phyloP scores from a whole-genome alignment of 2,797 vertebrate genomes.

The Galago senegalensis region DNA sequence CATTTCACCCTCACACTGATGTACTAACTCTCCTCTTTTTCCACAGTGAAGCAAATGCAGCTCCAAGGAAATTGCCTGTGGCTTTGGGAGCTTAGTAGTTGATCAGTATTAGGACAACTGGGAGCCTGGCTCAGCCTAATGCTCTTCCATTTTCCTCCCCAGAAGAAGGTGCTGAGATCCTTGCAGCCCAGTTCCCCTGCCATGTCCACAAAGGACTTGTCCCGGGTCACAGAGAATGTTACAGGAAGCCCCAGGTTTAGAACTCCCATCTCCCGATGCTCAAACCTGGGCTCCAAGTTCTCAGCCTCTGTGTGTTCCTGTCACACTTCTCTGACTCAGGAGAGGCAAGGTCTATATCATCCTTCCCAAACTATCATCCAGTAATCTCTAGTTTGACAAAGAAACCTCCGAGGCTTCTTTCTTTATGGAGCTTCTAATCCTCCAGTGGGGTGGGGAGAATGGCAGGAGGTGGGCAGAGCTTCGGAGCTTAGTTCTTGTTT shows the following conservation, averaged over 20 bases:
- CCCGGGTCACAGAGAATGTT: neutral
- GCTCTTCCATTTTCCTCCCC: neutral
- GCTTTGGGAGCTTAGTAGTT: neutral
- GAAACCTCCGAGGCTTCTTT: neutral
- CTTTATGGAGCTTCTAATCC: slow-evolving; percentile 37
- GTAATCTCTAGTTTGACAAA: slow-evolving; percentile 37
- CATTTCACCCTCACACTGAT: neutral
- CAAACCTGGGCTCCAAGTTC: neutral
- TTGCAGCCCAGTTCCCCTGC: neutral
- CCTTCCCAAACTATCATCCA: neutral
- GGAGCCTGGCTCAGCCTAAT: neutral
- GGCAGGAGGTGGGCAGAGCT: neutral
- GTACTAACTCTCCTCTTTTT: neutral
- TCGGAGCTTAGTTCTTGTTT: slow-evolving; percentile 75
- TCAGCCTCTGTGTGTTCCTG: neutral
- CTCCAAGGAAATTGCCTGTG: neutral
- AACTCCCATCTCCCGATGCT: neutral
- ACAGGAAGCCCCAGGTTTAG: neutral
- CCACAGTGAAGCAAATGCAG: neutral
- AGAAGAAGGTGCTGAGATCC: neutral
- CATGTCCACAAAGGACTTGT: neutral
- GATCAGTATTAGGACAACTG: neutral
- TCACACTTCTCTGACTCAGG: neutral
- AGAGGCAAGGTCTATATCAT: neutral
- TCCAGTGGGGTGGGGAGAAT: neutral